phyloP scores from a whole-genome alignment of 2,113 vertebrate species.

The Myotis brandtii region DNA sequence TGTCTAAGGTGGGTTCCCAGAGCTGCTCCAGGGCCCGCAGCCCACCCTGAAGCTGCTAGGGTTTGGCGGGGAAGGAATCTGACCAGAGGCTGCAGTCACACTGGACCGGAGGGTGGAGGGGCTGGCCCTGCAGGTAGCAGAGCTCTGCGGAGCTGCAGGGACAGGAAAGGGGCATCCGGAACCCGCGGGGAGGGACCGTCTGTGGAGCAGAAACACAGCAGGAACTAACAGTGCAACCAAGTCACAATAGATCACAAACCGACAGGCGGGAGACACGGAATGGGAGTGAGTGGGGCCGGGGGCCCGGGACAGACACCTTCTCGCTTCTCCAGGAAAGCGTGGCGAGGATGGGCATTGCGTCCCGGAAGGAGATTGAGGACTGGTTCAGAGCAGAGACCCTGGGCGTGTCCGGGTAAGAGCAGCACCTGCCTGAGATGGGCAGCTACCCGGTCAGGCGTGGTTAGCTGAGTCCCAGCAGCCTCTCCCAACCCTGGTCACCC shows the following conservation, averaged over 20 bases:
- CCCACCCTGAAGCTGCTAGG: neutral
- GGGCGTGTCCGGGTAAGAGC: slow-evolving; percentile 87
- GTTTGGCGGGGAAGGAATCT: neutral
- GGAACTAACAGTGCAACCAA: neutral
- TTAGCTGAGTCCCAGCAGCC: neutral
- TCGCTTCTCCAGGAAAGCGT: slow-evolving; percentile 88
- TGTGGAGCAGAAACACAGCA: neutral
- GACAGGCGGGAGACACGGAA: neutral
- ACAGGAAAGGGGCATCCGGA: neutral
- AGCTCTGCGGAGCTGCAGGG: neutral
- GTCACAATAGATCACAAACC: neutral
- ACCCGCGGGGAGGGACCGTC: neutral
- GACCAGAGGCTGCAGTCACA: neutral
- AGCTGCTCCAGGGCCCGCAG: neutral
- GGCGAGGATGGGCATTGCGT: slow-evolving; percentile 86
- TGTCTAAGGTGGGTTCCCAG: neutral
- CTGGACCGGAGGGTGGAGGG: neutral
- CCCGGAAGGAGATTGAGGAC: slow-evolving; percentile 87
- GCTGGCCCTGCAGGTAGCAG: neutral
- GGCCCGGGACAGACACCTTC: neutral
- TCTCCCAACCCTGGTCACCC: neutral
- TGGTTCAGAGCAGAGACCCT: slow-evolving; percentile 89
- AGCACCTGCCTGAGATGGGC: no score
- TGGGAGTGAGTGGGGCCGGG: neutral
- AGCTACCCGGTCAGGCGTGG: accelerated